Evolutionary conservation across 2,113 vertebrate species (phyloP), one percentile per base, ranked within the genome.

Genomic region (Neodon shergylaensis): DNA sequence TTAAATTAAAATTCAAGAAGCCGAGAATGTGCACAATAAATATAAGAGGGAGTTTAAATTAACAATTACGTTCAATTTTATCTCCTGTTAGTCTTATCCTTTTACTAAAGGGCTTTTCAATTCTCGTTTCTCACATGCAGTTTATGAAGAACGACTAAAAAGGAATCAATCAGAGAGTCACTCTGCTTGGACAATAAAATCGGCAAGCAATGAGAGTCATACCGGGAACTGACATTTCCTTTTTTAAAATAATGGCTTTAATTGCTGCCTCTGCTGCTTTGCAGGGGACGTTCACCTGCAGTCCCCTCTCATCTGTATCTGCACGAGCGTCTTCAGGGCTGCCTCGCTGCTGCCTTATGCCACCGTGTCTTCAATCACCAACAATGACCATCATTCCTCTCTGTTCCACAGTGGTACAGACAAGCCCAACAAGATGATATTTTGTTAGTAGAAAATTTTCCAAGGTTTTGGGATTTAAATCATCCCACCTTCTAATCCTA

Each of bases 341-440:
- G 52, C 44, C 21, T 26, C 49, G 19, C 28, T 14, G 44, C 42
- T n/a, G 49, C 28, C 39, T 61, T 4, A 33, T 52, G 47, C 47
- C 33, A 0, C n/a, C 3, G 74, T 42, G 76, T 82, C 17, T 74
- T 81, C 65, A 52, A 24, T 81, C 42, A 54, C 16, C 58, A 66
- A 0, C 7, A 47, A 28, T 44, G 5, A 52, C n/a, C 14, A 44
- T 11, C 5, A 16, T 42, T 42, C 0, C 0, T n/a, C 33, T 72
- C 16, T 39, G 11, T 47, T 61, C 39, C 36, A 44, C 19, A 47
- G 12, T 6, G 87, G 5, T 84, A 4, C 39, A 66, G 11, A 10
- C 36, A n/a, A 84, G 26, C 52, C 76, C 54, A 79, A 39, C 6
- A 9, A 49, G 39, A 58, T 42, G n/a, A 14, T 61, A 33, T 28